Percentiles rank a stretch among this genome's conserved stretches.
These are phyloP conservation scores for Torymus texanus DNA, from an alignment of 2,888 invertebrate genomes.

Conservation along the genomic window DNA sequence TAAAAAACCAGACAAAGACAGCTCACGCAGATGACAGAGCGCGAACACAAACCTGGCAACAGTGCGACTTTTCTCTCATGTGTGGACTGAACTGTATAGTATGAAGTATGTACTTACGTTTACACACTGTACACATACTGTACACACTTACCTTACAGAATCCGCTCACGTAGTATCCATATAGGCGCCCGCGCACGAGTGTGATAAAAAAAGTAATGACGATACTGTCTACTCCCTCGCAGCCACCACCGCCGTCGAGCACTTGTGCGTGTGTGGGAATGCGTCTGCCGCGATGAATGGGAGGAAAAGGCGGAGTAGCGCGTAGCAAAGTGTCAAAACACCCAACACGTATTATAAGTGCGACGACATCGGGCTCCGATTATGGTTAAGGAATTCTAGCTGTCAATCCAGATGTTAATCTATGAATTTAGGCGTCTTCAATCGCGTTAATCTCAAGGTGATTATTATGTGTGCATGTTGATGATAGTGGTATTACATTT, in stretches of 20 bases:
- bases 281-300: slow-evolving; percentile 23
- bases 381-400: slow-evolving; percentile 43
- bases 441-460: slow-evolving; percentile 88
- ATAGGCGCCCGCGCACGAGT: background rate
- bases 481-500: background rate
- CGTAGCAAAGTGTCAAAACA: slow-evolving; percentile 22
- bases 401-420: slow-evolving; percentile 62
- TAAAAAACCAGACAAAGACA: background rate
- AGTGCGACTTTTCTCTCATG: background rate
- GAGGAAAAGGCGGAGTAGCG: slow-evolving; percentile 13
- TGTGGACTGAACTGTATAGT: too few relatives aligned
- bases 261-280: slow-evolving; percentile 1
- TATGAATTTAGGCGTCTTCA: slow-evolving; percentile 90
- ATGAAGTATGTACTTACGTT: too few relatives aligned
- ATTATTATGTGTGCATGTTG: slow-evolving; percentile 60
- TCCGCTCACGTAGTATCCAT: background rate
- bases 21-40: background rate
- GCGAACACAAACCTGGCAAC: slow-evolving; percentile 13
- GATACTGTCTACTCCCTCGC: too few relatives aligned
- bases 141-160: slow-evolving; percentile 2
- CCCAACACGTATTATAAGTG: too few relatives aligned
- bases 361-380: background rate
- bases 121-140: too few relatives aligned
- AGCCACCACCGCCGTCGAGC: background rate
- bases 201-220: too few relatives aligned